phyloP scores from a whole-genome alignment of 2,888 invertebrate genomes.

The Leptopilina myrica region DNA sequence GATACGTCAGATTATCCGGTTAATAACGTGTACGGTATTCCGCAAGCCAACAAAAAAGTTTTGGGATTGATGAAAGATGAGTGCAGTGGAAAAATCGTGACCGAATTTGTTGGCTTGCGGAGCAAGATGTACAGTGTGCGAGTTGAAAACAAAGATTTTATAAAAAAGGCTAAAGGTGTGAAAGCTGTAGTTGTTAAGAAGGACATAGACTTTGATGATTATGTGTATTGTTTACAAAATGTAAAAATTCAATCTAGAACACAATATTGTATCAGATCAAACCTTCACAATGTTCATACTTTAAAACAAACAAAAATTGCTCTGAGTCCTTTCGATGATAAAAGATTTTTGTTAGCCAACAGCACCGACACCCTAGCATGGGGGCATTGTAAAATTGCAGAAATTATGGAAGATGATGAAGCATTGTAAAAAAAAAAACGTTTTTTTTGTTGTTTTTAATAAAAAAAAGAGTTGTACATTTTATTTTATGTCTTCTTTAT shows the following conservation, averaged over 20 bases:
- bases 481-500: too few species aligned
- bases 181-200: neutral
- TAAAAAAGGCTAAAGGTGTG: conserved; percentile 5
- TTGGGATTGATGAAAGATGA: conserved; percentile 5
- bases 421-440: too few species aligned
- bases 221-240: neutral
- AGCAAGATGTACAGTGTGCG: conserved; percentile 5
- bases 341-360: too few species aligned
- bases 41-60: neutral
- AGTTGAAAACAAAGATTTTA: neutral
- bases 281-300: neutral
- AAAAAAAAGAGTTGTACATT: too few species aligned
- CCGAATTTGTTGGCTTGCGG: conserved; percentile 8
- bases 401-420: too few species aligned
- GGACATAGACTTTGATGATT: neutral
- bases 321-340: too few species aligned
- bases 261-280: neutral
- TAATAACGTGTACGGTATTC: neutral
- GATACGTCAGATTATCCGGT: neutral
- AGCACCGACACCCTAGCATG: too few species aligned
- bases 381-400: too few species aligned
- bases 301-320: too few species aligned
- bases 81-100: neutral
- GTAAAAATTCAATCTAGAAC: conserved; percentile 9
- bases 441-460: too few species aligned